Evolutionary conservation across 1,140 invertebrate genomes (phyloP), one percentile per base, ranked within the genome.

Genomic region (Hesperophylax magnus): DNA sequence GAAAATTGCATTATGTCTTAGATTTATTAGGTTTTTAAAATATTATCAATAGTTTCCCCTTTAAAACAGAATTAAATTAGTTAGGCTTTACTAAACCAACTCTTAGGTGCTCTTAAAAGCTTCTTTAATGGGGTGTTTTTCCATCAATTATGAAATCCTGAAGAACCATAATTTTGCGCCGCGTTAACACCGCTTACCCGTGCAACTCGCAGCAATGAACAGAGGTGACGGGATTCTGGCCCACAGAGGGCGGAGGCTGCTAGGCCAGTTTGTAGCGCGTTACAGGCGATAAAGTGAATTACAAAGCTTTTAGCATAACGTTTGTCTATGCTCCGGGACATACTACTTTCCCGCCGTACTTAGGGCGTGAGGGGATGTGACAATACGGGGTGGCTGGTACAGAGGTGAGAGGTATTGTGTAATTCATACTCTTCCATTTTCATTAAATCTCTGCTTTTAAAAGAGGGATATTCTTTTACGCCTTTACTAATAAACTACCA

Each of bases 301-400:
- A 84, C 71, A 80, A 84, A 84, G 80, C 82, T 84, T 84, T 84
- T 84, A 84, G 80, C 82, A 81, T 84, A 81, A 83, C 82, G 82
- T 81, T 83, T 83, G 81, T 83, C 78, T 83, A 47, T 63, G 82
- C 74, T 61, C 53, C 69, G 31, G 27, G 67, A 83, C 78, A 79
- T 47, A 47, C 39, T 34, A 34, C 72, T 79, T 75, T 77, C 31
- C 71, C 54, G n/a, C 17, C 18, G 53, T 56, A 71, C 67, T 71
- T 22, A 24, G 27, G 52, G 52, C 20, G 34, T 14, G 14, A 72
- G 69, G 34, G 67, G 63, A 52, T 18, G 34, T 69, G 65, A 69
- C 31, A 47, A 18, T 39, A n/a, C 39, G 34, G 34, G 65, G 65
- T 20, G n/a, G 11, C 11, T 47, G 39, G 39, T 11, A 8, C 11